Percentiles rank a stretch among this genome's conserved stretches.
Conservation (phyloP, 2,797 vertebrate genomes). For the Cyclura pinguis region DNA sequence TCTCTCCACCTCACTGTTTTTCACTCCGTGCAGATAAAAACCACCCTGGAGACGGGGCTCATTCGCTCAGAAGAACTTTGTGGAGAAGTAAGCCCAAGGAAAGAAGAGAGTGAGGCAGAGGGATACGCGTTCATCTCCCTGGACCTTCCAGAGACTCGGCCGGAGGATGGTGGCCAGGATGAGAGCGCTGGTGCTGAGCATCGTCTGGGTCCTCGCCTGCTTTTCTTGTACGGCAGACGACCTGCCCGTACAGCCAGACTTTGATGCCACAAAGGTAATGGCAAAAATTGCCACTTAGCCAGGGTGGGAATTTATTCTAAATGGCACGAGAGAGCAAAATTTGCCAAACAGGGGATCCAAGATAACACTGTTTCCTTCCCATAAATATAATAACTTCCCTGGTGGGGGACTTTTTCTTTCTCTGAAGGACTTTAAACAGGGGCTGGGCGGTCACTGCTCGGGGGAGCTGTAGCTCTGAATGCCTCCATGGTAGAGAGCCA, state of each 20-base stretch:
- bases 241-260: neutral
- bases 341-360: neutral
- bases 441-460: no score
- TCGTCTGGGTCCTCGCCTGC: neutral
- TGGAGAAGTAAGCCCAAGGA: neutral
- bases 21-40: no score
- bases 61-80: neutral
- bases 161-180: neutral
- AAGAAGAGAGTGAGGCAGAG: no score
- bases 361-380: no score
- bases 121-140: no score
- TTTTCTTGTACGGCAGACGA: rapidly evolving
- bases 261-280: neutral
- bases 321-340: neutral
- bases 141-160: no score
- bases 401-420: no score
- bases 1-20: neutral
- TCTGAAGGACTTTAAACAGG: no score
- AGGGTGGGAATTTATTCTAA: no score
- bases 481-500: no score
- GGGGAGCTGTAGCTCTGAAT: no score
- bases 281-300: no score
- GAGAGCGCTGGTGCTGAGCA: neutral
- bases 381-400: neutral
- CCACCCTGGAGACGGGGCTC: neutral